Conservation (phyloP, 2,797 vertebrate genomes). For the Ataeniobius toweri region DNA sequence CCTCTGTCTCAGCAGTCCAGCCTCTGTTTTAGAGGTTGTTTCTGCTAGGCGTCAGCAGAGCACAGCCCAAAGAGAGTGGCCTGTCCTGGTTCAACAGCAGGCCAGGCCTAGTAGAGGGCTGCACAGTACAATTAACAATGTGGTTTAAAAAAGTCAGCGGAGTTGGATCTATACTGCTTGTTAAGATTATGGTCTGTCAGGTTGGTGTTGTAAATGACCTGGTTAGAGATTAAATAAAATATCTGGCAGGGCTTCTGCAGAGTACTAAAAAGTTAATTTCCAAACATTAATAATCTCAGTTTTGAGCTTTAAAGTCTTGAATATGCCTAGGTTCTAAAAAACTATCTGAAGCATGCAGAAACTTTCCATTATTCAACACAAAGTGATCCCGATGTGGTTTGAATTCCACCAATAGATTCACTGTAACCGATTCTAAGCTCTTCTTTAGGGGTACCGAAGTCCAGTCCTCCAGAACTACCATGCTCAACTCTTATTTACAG, state of each 20-base stretch:
- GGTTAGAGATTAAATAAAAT: not conserved
- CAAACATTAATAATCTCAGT: not conserved
- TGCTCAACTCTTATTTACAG: no score
- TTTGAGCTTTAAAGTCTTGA: no score
- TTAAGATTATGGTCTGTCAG: not conserved
- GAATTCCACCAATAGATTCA: no score
- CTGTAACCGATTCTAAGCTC: no score
- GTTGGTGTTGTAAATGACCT: not conserved
- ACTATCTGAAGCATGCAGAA: not conserved
- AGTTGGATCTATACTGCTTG: no score
- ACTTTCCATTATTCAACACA: not conserved
- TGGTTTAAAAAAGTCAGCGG: not conserved
- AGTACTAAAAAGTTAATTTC: not conserved
- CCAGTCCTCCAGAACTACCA: no score
- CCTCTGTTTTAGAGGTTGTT: slow-evolving; percentile 63
- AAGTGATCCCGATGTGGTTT: no score
- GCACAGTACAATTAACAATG: slow-evolving; percentile 30
- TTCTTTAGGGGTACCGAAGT: not conserved
- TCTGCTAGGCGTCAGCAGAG: slow-evolving; percentile 44
- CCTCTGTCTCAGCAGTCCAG: slow-evolving; percentile 14
- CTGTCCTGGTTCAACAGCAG: slow-evolving; percentile 29
- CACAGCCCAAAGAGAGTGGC: slow-evolving; percentile 60
- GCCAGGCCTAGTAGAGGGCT: slow-evolving; percentile 59
- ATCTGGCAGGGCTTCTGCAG: not conserved
- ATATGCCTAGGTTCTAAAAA: no score